A percentile compares a stretch with the other conserved stretches of the same genome.
Conservation (phyloP, 2,888 invertebrate species). For the Epistrophella euchroma region DNA sequence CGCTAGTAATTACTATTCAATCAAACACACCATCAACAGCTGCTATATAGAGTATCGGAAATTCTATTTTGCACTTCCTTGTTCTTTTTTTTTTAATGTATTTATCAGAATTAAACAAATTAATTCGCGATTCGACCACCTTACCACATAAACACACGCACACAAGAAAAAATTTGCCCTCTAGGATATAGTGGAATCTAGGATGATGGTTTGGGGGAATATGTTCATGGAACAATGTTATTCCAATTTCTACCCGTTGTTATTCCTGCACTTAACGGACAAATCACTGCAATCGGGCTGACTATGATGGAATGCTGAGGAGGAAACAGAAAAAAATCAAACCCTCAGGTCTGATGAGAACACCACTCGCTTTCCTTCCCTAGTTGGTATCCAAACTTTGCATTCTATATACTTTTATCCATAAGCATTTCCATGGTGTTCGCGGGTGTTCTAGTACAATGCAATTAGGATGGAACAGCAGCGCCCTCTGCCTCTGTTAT, state of each 20-base stretch:
- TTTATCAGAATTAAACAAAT: conserved; percentile 65
- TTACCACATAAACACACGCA: conserved; percentile 2
- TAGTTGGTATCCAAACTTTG: conserved; percentile 24
- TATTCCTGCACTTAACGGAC: conserved; percentile 48
- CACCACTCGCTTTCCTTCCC: neutral
- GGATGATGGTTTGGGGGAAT: neutral
- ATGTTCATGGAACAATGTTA: neutral
- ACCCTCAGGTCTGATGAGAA: conserved; percentile 36
- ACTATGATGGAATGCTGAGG: conserved; percentile 61
- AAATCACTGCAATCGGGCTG: conserved; percentile 59
- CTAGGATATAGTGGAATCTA: conserved; percentile 16
- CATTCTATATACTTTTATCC: too few relatives aligned
- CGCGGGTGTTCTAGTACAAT: conserved; percentile 64
- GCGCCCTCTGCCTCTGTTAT: conserved; percentile 33
- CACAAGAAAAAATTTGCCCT: conserved; percentile 26
- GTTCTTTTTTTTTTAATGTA: neutral
- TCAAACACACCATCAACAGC: conserved; percentile 71
- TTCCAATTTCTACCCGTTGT: conserved; percentile 11
- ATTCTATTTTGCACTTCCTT: conserved; percentile 47
- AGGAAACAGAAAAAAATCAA: conserved; percentile 31
- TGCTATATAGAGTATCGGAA: conserved; percentile 39
- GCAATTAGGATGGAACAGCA: conserved; percentile 58
- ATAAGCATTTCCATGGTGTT: conserved; percentile 20
- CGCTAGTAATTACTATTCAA: conserved; percentile 69
- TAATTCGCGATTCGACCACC: conserved; percentile 54